Evolutionary conservation across 2,888 invertebrate genomes (phyloP).

Genomic region (Drosophila infuscata): DNA sequence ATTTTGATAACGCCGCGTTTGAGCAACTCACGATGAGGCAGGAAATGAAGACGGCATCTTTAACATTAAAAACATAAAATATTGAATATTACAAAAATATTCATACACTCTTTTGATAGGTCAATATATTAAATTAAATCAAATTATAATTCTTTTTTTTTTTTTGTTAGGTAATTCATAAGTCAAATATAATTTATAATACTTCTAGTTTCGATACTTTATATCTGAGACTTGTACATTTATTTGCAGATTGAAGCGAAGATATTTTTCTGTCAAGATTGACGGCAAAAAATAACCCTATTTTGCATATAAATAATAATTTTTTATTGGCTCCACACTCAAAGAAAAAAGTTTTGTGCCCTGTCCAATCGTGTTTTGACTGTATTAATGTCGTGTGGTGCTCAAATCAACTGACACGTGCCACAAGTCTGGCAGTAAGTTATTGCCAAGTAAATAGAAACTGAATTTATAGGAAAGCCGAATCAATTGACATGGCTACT

Average conservation of each 20-base stretch:
- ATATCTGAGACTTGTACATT: background rate
- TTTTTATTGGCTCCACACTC: background rate
- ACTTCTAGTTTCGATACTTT: background rate
- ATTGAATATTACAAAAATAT: slow-evolving; percentile 8
- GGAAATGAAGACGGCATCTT: background rate
- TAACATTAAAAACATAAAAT: background rate
- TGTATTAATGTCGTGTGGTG: background rate
- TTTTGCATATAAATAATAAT: background rate
- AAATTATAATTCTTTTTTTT: background rate
- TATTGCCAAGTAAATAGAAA: background rate
- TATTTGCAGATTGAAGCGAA: background rate
- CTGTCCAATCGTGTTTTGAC: background rate
- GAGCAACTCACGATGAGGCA: slow-evolving; percentile 42
- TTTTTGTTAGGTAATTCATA: background rate
- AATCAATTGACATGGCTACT: background rate
- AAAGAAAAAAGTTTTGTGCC: background rate
- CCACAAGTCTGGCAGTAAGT: background rate
- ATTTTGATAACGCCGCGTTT: slow-evolving; percentile 68
- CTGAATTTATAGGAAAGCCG: background rate
- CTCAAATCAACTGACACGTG: slow-evolving; percentile 4
- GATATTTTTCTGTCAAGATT: background rate
- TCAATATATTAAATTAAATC: slow-evolving; percentile 1
- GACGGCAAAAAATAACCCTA: background rate
- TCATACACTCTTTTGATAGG: slow-evolving; percentile 7
- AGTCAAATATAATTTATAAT: background rate